Evolutionary conservation across 2,888 invertebrate genomes (phyloP).

Genomic region (Colletes collaris): DNA sequence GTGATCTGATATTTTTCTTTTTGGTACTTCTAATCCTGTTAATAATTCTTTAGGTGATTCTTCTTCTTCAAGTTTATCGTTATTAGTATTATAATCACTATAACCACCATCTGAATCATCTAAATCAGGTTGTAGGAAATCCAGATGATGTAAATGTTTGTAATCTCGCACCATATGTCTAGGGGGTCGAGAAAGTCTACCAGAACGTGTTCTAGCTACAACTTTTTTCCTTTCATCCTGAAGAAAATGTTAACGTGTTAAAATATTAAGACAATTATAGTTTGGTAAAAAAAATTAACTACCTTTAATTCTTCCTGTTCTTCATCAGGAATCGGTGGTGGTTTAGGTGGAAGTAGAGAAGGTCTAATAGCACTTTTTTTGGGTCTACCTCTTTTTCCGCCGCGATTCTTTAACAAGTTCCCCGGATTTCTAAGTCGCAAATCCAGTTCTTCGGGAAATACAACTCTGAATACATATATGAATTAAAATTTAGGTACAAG

Average conservation of each 20-base stretch:
- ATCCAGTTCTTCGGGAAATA: constrained; percentile 83
- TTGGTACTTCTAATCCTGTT: constrained; percentile 79
- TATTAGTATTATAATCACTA: constrained; percentile 84
- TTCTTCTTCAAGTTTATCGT: constrained; percentile 75
- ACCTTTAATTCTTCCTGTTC: constrained; percentile 78
- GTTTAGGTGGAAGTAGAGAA: constrained; percentile 66
- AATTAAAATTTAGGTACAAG: background rate
- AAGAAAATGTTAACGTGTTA: constrained; percentile 21
- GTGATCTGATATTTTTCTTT: constrained; percentile 84
- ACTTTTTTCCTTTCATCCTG: constrained; percentile 84
- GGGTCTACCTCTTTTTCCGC: constrained; percentile 78
- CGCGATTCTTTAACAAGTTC: constrained; percentile 74
- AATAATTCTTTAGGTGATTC: constrained; percentile 76
- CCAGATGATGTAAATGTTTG: constrained; percentile 85
- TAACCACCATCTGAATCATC: constrained; percentile 86
- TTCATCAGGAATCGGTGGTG: constrained; percentile 70
- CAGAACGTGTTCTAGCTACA: constrained; percentile 85
- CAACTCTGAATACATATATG: constrained; percentile 78
- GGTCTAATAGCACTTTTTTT: constrained; percentile 75
- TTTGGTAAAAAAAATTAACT: background rate
- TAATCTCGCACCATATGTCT: constrained; percentile 86
- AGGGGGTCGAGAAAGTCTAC: constrained; percentile 85
- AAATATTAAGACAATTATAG: background rate
- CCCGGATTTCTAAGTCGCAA: constrained; percentile 73
- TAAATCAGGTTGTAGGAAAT: constrained; percentile 84